Percentiles rank a stretch among this genome's conserved stretches.
Evolutionary conservation across 1,140 invertebrate genomes (phyloP).

Genomic region (Marisa cornuarietis): DNA sequence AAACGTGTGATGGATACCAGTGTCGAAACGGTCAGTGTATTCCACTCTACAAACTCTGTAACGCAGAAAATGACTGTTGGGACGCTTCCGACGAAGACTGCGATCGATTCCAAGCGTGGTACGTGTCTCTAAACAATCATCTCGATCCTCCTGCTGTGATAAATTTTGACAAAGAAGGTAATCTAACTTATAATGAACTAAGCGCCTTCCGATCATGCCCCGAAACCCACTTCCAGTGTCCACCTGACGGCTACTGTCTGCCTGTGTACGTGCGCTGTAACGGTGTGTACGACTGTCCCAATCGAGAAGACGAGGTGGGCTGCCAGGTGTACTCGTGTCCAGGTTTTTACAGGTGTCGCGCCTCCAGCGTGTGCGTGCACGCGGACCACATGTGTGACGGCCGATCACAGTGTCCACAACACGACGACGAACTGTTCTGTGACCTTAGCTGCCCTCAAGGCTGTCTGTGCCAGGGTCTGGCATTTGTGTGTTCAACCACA

Average conservation of each 20-base stretch:
- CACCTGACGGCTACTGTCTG: slow-evolving; percentile 9
- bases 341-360: slow-evolving; percentile 15
- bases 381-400: slow-evolving; percentile 23
- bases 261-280: slow-evolving; percentile 17
- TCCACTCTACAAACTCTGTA: background rate
- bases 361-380: slow-evolving; percentile 10
- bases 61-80: slow-evolving; percentile 25
- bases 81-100: slow-evolving; percentile 29
- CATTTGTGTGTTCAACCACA: background rate
- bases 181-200: too few species aligned
- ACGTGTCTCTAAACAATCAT: too few species aligned
- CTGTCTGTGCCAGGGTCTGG: slow-evolving; percentile 17
- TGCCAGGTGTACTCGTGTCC: slow-evolving; percentile 19
- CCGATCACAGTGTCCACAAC: slow-evolving; percentile 9
- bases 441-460: slow-evolving; percentile 3
- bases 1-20: slow-evolving; percentile 1
- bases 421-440: slow-evolving; percentile 27
- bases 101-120: background rate
- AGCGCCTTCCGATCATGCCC: background rate
- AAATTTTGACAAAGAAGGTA: too few species aligned
- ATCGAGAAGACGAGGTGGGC: background rate
- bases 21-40: slow-evolving; percentile 12
- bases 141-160: too few species aligned
- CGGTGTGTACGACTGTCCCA: slow-evolving; percentile 13
- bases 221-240: slow-evolving; percentile 12